Evolutionary conservation across 2,888 invertebrate genomes (phyloP), one percentile per base, ranked within the genome.

Genomic region (Bruchidius siliquastri): DNA sequence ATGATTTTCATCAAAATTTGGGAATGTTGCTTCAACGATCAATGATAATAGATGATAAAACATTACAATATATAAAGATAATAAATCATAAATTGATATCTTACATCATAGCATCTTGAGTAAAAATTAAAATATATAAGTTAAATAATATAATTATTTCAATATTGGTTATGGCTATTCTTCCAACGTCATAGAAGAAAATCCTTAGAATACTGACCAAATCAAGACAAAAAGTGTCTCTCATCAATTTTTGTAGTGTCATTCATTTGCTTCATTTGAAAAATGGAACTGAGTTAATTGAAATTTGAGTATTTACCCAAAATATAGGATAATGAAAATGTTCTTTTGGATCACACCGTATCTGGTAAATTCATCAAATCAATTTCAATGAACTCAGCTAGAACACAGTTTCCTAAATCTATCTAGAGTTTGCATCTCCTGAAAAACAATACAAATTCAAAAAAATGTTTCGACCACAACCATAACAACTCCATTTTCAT

Each of bases 1-100:
- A 74, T 74, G 72, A 77, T 75, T 75, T 75, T 13, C 13, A 3
- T 69, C 70, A 69, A 67, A 75, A 74, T 78, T 78, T 78, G 77
- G 49, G 49, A 49, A 49, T 49, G 49, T 49, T 18, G 18, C 49
- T 49, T 49, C 49, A 49, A 49, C 49, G 18, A 49, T 49, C 13
- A 49, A 49, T 49, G 49, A 49, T 49, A 49, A 49, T 26, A 26
- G 26, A 26, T 26, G 3, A 26, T 26, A 26, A 26, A 26, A 26
- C 2, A 26, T n/a, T 26, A 26, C 26, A 26, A 26, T 49, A 49
- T 49, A 49, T 49, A 49, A 49, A 49, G 49, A 49, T 49, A 49
- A 49, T 49, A 49, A 49, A 49, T 49, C 49, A 49, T 49, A 49
- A 49, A 49, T 49, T 49, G 49, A 49, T 49, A 49, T 49, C 49